Evolutionary conservation across 1,140 invertebrate species (phyloP).

Genomic region (Atta texana): DNA sequence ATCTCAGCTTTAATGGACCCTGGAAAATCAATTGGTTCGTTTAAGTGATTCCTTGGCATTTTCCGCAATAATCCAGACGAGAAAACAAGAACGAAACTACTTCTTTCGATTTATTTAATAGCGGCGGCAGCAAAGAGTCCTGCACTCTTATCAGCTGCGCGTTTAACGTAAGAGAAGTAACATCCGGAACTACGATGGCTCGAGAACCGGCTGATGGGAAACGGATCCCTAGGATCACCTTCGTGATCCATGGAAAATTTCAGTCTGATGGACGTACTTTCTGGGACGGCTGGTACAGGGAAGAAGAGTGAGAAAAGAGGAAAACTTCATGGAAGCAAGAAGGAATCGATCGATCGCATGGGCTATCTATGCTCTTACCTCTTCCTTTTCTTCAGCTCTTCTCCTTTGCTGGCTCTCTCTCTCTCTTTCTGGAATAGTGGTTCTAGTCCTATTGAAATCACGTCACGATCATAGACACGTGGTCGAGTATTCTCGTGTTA

Average conservation of each 20-base stretch:
- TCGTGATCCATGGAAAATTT: conserved; percentile 43
- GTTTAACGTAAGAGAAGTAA: background rate
- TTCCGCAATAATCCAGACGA: conserved; percentile 32
- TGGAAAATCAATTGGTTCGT: conserved; percentile 46
- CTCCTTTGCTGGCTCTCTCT: no score
- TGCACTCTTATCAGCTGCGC: background rate
- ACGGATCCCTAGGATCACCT: conserved; percentile 65
- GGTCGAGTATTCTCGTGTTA: conserved; percentile 59
- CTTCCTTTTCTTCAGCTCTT: conserved; percentile 2
- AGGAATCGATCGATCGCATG: conserved; percentile 61
- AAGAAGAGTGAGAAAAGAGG: no score
- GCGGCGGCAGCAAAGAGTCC: background rate
- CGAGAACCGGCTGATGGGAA: conserved; percentile 48
- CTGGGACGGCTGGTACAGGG: background rate
- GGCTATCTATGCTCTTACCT: background rate
- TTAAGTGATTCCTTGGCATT: conserved; percentile 53
- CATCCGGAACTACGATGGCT: background rate
- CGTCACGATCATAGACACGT: conserved; percentile 53
- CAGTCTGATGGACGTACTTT: conserved; percentile 44
- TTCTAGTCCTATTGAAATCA: conserved; percentile 62
- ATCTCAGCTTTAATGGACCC: conserved; percentile 35
- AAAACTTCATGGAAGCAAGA: background rate
- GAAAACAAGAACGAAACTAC: conserved; percentile 46
- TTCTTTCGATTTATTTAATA: conserved; percentile 41
- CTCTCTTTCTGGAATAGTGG: conserved; percentile 27